phyloP scores from a whole-genome alignment of 2,888 invertebrate genomes.

The Marronus borbonicus region DNA sequence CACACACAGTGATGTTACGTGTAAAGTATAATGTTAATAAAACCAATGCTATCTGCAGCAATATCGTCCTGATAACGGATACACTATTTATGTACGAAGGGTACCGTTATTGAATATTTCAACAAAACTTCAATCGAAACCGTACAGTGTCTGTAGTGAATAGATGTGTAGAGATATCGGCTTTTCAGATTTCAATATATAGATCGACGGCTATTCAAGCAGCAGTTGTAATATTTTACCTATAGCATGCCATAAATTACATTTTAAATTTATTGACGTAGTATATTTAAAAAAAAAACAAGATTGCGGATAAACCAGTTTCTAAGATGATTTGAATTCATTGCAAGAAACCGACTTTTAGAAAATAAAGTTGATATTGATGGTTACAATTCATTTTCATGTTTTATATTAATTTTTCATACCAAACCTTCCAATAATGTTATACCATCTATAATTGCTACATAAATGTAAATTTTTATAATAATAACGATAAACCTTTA shows the following conservation, averaged over 20 bases:
- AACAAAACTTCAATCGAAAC: conserved; percentile 26
- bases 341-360: not conserved
- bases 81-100: not conserved
- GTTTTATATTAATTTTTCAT: too few relatives aligned
- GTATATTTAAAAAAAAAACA: not conserved
- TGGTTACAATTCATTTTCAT: too few relatives aligned
- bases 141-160: conserved; percentile 17
- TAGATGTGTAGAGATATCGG: conserved; percentile 15
- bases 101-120: conserved; percentile 35
- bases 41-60: conserved; percentile 6
- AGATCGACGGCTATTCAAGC: conserved; percentile 17
- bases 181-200: conserved; percentile 28
- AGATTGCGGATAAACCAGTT: conserved; percentile 20
- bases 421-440: too few relatives aligned
- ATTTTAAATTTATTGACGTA: conserved; percentile 6
- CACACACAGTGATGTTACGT: not conserved
- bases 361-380: too few relatives aligned
- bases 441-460: too few relatives aligned
- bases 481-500: too few relatives aligned
- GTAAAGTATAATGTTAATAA: not conserved
- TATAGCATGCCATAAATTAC: conserved; percentile 15
- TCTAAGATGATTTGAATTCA: not conserved
- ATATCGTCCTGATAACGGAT: conserved; percentile 28
- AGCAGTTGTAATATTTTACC: not conserved
- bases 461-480: too few relatives aligned